Evolutionary conservation across 1,140 invertebrate species (phyloP), one percentile per base, ranked within the genome.

Genomic region (Tribolium madens): DNA sequence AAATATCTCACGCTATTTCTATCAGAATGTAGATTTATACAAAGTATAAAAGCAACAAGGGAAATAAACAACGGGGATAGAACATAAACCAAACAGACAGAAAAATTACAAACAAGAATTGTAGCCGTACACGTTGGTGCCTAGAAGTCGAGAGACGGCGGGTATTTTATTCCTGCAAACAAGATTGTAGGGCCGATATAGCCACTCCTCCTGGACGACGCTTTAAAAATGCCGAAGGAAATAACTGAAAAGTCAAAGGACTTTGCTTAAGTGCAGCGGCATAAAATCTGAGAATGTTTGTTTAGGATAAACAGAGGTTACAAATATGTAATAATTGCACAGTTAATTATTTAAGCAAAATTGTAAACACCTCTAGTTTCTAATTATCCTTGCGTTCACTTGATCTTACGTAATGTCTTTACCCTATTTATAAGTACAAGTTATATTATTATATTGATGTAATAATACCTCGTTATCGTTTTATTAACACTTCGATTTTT

Each of bases 311-410:
- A 26, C 21, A 26, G 21, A 26, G 21, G 21, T 5, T 26, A 26
- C 21, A 26, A 26, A 26, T 26, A 26, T 26, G 50, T 17, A 15
- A 15, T 52, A 52, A 52, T 52, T 52, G n/a, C 17, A 15, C 50
- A 15, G 53, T 26, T 26, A 60, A 10, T 60, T 60, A n/a, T 60
- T 21, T 15, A 53, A 60, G 10, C 18, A 21, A 60, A 60, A 60
- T 14, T 2, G 7, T 21, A 60, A 15, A 60, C 18, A 60, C 18
- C 53, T 60, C 31, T 33, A 64, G 31, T 60, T 60, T n/a, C 18
- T 33, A 64, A 64, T 64, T 64, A 64, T 64, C 57, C 57, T 64
- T 64, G 57, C 57, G 57, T 64, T 64, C 57, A 64, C 57, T 64
- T 64, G 3, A 42, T 9, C 36, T 50, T 50, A 50, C 48, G 15